Conservation (phyloP, 2,113 vertebrate species). For the Arenaria interpres region DNA sequence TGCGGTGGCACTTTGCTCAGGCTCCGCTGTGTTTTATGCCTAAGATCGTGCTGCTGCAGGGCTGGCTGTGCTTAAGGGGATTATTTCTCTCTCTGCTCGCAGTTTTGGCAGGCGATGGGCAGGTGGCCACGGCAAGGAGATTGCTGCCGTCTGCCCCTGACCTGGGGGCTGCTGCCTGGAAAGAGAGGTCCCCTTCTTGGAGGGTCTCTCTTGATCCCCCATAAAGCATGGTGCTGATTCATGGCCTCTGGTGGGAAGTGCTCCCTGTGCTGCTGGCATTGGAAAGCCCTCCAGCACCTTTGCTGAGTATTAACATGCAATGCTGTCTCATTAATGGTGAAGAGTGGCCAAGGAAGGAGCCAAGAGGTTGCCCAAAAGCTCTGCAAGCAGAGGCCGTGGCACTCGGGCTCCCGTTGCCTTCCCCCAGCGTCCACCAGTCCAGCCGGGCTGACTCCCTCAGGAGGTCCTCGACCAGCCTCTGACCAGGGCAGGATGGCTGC, state of each 20-base stretch:
- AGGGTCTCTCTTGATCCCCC: not conserved
- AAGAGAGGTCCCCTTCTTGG: not conserved
- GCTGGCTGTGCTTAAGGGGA: not conserved
- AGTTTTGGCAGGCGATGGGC: not conserved
- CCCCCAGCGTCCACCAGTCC: no score
- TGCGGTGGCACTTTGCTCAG: accelerated
- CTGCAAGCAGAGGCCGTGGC: accelerated
- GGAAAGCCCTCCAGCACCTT: not conserved
- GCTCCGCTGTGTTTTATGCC: not conserved
- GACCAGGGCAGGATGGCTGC: not conserved
- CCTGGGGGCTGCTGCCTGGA: not conserved
- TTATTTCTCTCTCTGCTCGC: not conserved
- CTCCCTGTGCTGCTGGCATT: not conserved
- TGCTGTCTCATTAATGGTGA: not conserved
- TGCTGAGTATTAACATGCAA: not conserved
- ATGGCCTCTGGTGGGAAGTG: not conserved
- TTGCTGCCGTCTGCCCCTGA: not conserved
- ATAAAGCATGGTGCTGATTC: not conserved
- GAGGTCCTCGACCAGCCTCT: not conserved
- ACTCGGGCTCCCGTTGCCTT: not conserved
- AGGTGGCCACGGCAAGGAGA: not conserved
- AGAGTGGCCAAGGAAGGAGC: not conserved
- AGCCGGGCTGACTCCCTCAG: not conserved
- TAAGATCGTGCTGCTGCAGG: not conserved
- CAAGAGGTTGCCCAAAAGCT: not conserved